Evolutionary conservation across 1,140 invertebrate species (phyloP).

Genomic region (Magallana gigas): DNA sequence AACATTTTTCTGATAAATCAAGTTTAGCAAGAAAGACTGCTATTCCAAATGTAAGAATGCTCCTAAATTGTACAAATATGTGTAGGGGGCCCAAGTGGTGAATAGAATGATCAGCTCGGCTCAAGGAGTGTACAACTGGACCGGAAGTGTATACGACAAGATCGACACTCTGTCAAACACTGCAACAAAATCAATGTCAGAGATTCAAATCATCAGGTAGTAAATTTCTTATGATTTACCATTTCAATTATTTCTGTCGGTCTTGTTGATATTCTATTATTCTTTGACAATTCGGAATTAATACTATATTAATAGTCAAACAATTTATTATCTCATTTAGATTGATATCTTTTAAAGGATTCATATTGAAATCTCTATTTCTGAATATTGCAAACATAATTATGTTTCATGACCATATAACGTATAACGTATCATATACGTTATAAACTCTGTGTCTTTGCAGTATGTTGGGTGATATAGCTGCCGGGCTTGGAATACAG

Average conservation of each 20-base stretch:
- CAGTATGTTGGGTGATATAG: conserved; percentile 55
- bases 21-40: not conserved
- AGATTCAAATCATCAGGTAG: conserved; percentile 51
- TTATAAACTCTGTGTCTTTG: not conserved
- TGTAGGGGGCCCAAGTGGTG: conserved; percentile 8
- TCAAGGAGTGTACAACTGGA: conserved; percentile 48
- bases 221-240: no score
- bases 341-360: no score
- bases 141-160: conserved; percentile 55
- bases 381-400: no score
- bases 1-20: not conserved
- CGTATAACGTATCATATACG: no score
- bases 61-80: not conserved
- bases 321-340: no score
- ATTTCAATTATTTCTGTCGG: no score
- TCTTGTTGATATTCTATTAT: no score
- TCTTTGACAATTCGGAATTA: no score
- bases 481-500: conserved; percentile 44
- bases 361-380: no score
- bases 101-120: not conserved
- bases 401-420: no score
- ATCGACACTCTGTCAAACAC: conserved; percentile 54
- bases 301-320: no score
- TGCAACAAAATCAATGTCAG: conserved; percentile 53
- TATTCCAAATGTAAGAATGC: not conserved